These are phyloP conservation scores for Calephelis virginiensis DNA, from an alignment of 1,140 invertebrate genomes.

Conservation along the genomic window DNA sequence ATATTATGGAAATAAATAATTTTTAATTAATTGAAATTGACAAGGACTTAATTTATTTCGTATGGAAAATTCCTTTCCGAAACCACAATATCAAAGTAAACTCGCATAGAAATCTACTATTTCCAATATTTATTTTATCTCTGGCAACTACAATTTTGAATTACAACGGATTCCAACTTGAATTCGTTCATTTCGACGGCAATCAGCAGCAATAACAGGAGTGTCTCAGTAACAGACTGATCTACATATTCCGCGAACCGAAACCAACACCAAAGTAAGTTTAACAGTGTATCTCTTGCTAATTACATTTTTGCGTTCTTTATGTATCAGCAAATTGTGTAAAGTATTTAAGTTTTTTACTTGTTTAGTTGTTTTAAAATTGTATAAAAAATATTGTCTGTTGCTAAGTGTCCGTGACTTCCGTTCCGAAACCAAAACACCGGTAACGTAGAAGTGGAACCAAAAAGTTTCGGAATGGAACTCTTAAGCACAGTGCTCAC, in stretches of 20 bases:
- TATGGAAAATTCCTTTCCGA: background rate
- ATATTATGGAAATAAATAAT: background rate
- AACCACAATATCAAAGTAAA: background rate
- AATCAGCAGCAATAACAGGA: background rate
- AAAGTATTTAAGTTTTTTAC: background rate
- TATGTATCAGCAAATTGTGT: conserved; percentile 1
- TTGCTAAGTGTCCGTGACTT: conserved; percentile 1
- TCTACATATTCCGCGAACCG: background rate
- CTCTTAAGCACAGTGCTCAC: conserved; percentile 1
- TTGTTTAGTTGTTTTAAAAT: background rate
- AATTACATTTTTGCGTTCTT: conserved; percentile 8
- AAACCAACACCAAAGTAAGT: conserved; percentile 1
- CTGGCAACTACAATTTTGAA: background rate
- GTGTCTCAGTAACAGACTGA: conserved; percentile 1
- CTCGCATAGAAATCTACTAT: background rate
- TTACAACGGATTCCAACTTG: background rate
- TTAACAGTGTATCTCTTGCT: background rate
- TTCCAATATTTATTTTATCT: background rate
- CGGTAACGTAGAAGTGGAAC: conserved; percentile 7
- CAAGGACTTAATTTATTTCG: background rate
- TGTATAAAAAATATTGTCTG: conserved; percentile 3
- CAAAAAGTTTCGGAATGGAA: conserved; percentile 3
- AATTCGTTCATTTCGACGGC: conserved; percentile 7
- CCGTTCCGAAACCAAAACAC: conserved; percentile 9
- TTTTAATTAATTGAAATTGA: background rate